Conservation (phyloP, 1,140 invertebrate genomes). For the Epicauta chinensis region DNA sequence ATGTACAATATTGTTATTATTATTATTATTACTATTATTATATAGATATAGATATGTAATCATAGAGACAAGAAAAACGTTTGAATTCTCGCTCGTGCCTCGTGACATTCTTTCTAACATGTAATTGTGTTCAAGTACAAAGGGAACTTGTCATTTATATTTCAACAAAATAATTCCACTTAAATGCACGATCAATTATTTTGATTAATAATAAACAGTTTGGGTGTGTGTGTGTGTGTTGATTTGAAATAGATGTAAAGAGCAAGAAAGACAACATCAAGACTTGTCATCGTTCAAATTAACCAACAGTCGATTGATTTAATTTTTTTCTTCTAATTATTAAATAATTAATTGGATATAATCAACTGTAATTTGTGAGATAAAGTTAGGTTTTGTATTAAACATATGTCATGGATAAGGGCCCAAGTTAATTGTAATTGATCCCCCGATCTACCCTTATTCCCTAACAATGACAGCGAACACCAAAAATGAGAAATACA, state of each 20-base stretch:
- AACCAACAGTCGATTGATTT: too few species aligned
- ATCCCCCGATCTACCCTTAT: slow-evolving; percentile 7
- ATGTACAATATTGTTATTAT: too few species aligned
- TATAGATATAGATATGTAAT: too few species aligned
- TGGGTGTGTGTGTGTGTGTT: neutral
- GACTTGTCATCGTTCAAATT: too few species aligned
- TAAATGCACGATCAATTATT: neutral
- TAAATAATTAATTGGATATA: slow-evolving; percentile 20
- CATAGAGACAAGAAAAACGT: slow-evolving; percentile 13
- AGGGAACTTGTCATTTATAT: slow-evolving; percentile 12
- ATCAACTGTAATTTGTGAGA: slow-evolving; percentile 20
- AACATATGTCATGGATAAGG: slow-evolving; percentile 22
- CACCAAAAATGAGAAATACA: too few species aligned
- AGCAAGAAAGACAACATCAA: slow-evolving; percentile 2
- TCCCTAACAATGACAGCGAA: neutral
- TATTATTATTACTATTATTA: too few species aligned
- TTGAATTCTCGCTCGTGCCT: slow-evolving; percentile 12
- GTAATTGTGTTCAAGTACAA: slow-evolving; percentile 16
- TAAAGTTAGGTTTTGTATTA: slow-evolving; percentile 6
- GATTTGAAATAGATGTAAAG: neutral
- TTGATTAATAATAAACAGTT: neutral
- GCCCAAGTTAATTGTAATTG: slow-evolving; percentile 12
- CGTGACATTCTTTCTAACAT: slow-evolving; percentile 16
- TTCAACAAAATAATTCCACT: slow-evolving; percentile 12
- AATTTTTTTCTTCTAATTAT: too few species aligned